Conservation (phyloP, 2,888 invertebrate species). For the Monoplex corrugatus region DNA sequence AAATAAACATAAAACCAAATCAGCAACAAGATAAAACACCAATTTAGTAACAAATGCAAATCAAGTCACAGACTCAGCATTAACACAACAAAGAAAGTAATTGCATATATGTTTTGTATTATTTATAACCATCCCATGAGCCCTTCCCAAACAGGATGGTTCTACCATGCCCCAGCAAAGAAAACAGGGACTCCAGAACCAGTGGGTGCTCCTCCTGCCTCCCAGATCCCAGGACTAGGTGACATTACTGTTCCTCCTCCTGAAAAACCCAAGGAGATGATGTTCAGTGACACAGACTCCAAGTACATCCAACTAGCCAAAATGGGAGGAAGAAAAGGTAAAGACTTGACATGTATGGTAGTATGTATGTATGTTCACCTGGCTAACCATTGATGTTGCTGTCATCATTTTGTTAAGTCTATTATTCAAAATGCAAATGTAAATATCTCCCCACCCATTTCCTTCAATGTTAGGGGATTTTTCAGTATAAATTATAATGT, state of each 20-base stretch:
- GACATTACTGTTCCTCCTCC: conserved; percentile 63
- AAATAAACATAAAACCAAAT: too few species aligned
- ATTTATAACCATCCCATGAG: too few species aligned
- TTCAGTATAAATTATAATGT: too few species aligned
- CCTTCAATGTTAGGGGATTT: too few species aligned
- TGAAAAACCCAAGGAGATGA: conserved; percentile 62
- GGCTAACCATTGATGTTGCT: too few species aligned
- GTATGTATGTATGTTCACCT: background rate
- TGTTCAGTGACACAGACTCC: conserved; percentile 76
- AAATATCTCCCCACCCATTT: too few species aligned
- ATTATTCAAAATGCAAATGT: too few species aligned
- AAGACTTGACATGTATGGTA: conserved; percentile 45
- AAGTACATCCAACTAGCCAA: conserved; percentile 79
- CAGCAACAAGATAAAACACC: too few species aligned
- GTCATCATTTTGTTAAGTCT: too few species aligned
- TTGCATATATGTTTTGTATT: background rate
- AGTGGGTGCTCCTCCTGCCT: conserved; percentile 71
- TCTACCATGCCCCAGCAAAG: conserved; percentile 79
- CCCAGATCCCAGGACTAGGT: conserved; percentile 79
- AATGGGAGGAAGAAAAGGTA: conserved; percentile 78
- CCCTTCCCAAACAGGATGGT: conserved; percentile 75
- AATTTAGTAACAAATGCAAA: too few species aligned
- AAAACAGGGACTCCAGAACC: conserved; percentile 62
- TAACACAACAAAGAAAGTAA: too few species aligned
- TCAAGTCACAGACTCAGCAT: too few species aligned